These are phyloP conservation scores for Catamblyrhynchus diadema DNA, from an alignment of 2,797 vertebrate species.

Conservation along the genomic window DNA sequence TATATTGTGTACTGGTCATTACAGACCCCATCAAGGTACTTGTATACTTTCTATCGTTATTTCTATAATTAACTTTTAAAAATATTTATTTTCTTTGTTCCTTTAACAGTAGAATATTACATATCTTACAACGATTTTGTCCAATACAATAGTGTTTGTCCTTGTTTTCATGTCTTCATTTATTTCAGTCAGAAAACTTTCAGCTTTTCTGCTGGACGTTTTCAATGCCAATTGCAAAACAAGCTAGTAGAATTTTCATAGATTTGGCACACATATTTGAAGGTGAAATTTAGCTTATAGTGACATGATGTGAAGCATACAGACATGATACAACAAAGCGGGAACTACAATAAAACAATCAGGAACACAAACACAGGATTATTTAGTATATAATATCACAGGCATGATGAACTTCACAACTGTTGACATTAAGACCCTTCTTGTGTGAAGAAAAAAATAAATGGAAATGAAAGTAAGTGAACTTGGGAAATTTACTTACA, in stretches of 20 bases:
- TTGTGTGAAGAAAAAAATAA: not conserved
- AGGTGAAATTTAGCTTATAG: not conserved
- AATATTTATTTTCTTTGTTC: not conserved
- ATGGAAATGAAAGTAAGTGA: not conserved
- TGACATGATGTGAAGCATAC: not conserved
- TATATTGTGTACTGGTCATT: accelerated
- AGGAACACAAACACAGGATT: not conserved
- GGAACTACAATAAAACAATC: not conserved
- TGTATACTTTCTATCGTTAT: not conserved
- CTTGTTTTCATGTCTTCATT: not conserved
- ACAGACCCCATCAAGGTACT: not conserved
- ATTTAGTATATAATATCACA: accelerated
- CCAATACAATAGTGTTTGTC: not conserved
- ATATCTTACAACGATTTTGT: not conserved
- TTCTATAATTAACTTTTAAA: not conserved
- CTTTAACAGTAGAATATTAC: not conserved
- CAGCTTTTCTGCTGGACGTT: not conserved
- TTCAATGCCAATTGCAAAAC: not conserved
- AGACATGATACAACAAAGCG: not conserved
- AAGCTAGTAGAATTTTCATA: not conserved
- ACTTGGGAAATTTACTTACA: not conserved
- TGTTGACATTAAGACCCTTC: not conserved
- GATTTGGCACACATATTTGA: not conserved
- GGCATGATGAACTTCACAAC: not conserved
- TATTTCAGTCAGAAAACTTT: not conserved